phyloP scores from a whole-genome alignment of 2,888 invertebrate species.

The Colostygia pectinataria region DNA sequence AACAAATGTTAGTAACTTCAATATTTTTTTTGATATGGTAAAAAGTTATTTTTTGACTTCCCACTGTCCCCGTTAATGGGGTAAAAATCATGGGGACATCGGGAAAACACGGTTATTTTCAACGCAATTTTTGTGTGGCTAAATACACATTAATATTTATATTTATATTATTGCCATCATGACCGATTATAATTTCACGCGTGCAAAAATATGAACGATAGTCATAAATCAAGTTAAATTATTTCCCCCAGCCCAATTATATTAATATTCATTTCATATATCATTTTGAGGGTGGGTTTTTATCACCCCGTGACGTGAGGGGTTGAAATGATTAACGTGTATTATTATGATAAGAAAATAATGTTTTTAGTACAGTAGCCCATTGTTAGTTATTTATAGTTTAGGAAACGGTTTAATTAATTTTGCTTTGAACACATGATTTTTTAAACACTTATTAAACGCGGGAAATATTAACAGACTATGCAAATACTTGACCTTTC shows the following conservation, averaged over 20 bases:
- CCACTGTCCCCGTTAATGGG: too few species aligned
- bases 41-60: too few species aligned
- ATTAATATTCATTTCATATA: conserved; percentile 35
- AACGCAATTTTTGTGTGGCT: too few species aligned
- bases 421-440: not conserved
- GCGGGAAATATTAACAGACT: too few species aligned
- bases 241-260: conserved; percentile 25
- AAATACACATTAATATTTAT: too few species aligned
- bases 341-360: conserved; percentile 25
- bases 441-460: not conserved
- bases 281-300: conserved; percentile 33
- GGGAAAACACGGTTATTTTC: too few species aligned
- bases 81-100: too few species aligned
- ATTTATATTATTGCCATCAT: conserved; percentile 6
- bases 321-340: conserved; percentile 34
- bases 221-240: conserved; percentile 20
- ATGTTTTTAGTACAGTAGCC: conserved; percentile 30
- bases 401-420: conserved; percentile 13
- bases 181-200: conserved; percentile 1
- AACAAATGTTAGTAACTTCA: too few species aligned
- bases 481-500: too few species aligned
- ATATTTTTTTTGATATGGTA: too few species aligned
- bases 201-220: conserved; percentile 14
- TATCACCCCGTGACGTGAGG: conserved; percentile 29
- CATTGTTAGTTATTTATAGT: conserved; percentile 25